Evolutionary conservation across 2,113 vertebrate genomes (phyloP).

Genomic region (Planiliza haematocheilus): DNA sequence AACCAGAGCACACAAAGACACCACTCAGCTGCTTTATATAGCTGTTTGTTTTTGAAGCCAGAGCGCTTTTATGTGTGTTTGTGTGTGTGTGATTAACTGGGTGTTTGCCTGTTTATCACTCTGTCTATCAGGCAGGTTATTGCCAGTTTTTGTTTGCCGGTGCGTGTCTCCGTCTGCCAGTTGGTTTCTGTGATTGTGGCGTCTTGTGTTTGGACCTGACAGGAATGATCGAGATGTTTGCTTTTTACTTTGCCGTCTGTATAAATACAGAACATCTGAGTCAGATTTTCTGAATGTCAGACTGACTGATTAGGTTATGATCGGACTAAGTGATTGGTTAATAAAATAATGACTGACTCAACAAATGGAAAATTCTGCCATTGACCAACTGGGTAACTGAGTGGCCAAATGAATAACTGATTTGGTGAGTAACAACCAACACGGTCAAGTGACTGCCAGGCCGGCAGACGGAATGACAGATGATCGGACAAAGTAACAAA

Average conservation of each 20-base stretch:
- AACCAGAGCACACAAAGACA: constrained; percentile 52
- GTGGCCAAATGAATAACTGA: background rate
- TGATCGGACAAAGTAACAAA: constrained; percentile 32
- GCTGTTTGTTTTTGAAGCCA: constrained; percentile 13
- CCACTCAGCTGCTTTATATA: constrained; percentile 37
- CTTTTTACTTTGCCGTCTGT: constrained; percentile 14
- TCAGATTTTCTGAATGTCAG: constrained; percentile 19
- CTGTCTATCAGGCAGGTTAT: constrained; percentile 35
- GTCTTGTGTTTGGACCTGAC: constrained; percentile 21
- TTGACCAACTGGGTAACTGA: background rate
- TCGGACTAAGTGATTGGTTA: background rate
- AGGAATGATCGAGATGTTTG: constrained; percentile 29
- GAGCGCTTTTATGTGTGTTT: constrained; percentile 3
- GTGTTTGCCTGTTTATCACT: constrained; percentile 47
- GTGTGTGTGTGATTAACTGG: constrained; percentile 22
- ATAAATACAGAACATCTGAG: constrained; percentile 2
- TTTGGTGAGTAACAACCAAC: background rate
- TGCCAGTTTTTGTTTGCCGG: constrained; percentile 56
- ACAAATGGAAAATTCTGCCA: background rate
- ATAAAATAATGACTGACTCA: background rate
- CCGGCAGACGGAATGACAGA: constrained; percentile 32
- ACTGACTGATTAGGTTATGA: background rate
- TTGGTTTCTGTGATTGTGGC: constrained; percentile 30
- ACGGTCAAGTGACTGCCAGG: constrained; percentile 6
- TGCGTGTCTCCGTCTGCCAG: constrained; percentile 47